These are phyloP conservation scores for Araneus ventricosus DNA, from an alignment of 1,140 invertebrate genomes.

Conservation along the genomic window DNA sequence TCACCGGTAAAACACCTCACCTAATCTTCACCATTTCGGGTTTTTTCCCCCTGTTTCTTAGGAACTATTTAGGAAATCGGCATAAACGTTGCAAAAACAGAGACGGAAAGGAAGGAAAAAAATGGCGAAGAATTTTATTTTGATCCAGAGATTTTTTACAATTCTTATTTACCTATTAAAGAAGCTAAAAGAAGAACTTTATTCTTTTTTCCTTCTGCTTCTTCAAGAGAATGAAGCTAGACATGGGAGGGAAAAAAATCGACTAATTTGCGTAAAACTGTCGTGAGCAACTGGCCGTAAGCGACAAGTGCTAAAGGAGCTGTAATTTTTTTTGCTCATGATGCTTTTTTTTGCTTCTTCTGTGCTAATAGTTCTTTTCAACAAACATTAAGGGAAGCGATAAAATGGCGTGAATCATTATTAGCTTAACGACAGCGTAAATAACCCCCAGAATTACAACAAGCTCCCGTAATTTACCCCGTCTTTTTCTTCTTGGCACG, in stretches of 20 bases:
- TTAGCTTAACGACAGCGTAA: slow-evolving; percentile 62
- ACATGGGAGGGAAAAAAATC: slow-evolving; percentile 31
- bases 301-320: slow-evolving; percentile 64
- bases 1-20: slow-evolving; percentile 25
- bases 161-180: slow-evolving; percentile 46
- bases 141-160: slow-evolving; percentile 25
- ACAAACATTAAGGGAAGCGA: slow-evolving; percentile 64
- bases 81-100: neutral
- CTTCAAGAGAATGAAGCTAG: slow-evolving; percentile 11
- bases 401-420: slow-evolving; percentile 68
- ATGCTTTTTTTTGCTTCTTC: neutral
- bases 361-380: slow-evolving; percentile 67
- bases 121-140: slow-evolving; percentile 30
- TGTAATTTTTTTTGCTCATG: slow-evolving; percentile 33
- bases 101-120: neutral
- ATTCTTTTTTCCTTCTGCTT: neutral
- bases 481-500: slow-evolving; percentile 37
- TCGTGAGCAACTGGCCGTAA: slow-evolving; percentile 58
- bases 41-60: neutral
- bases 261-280: slow-evolving; percentile 69
- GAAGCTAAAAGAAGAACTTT: neutral
- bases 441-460: slow-evolving; percentile 67
- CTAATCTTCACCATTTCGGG: slow-evolving; percentile 6
- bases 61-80: slow-evolving; percentile 26
- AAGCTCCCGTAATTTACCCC: slow-evolving; percentile 48